A percentile compares a stretch with the other conserved stretches of the same genome.
Evolutionary conservation across 2,113 vertebrate species (phyloP).

Genomic region (Pangasianodon gigas): DNA sequence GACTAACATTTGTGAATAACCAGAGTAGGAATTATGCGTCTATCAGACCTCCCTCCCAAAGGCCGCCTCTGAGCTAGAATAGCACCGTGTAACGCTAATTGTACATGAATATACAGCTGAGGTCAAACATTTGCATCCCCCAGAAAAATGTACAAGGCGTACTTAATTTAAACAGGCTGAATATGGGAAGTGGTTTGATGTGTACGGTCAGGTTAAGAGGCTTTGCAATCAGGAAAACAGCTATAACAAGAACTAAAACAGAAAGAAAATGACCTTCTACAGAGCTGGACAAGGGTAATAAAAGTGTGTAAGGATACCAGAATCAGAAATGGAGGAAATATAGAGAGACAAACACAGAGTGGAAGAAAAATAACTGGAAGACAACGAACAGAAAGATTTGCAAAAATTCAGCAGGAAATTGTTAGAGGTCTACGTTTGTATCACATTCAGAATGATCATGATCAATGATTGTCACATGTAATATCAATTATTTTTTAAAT

Average conservation of each 20-base stretch:
- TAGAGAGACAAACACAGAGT: too few species aligned
- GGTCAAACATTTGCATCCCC: not conserved
- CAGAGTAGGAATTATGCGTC: not conserved
- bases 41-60: not conserved
- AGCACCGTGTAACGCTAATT: not conserved
- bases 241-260: not conserved
- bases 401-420: not conserved
- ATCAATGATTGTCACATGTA: too few species aligned
- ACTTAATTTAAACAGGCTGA: too few species aligned
- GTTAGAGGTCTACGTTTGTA: not conserved
- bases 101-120: not conserved
- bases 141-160: not conserved
- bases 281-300: too few species aligned
- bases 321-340: too few species aligned
- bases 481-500: too few species aligned
- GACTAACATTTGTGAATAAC: not conserved
- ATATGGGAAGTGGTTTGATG: too few species aligned
- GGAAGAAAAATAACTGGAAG: not conserved
- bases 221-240: too few species aligned
- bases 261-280: not conserved
- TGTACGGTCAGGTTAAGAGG: too few species aligned
- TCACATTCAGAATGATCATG: not conserved
- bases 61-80: not conserved
- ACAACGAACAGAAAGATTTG: not conserved
- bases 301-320: too few species aligned